phyloP scores from a whole-genome alignment of 2,888 invertebrate species.

The Dicranocentrus wangi region DNA sequence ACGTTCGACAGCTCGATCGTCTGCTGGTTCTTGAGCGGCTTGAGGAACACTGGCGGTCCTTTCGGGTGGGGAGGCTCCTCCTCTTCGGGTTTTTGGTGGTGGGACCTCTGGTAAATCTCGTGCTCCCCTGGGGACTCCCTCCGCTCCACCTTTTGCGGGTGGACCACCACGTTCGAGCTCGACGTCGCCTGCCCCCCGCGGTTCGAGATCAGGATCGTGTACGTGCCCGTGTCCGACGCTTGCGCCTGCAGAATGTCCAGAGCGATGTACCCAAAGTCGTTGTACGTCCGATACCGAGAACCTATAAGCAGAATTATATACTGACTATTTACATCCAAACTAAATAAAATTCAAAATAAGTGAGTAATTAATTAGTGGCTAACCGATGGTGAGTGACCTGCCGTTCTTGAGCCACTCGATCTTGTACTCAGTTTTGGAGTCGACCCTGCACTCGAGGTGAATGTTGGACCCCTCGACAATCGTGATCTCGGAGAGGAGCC shows the following conservation, averaged over 20 bases:
- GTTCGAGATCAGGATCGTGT: conserved; percentile 94
- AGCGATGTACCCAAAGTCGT: conserved; percentile 98
- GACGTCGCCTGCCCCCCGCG: conserved; percentile 94
- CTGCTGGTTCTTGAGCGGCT: conserved; percentile 90
- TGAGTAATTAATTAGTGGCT: too few species aligned
- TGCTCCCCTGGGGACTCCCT: conserved; percentile 75
- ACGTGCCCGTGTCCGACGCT: conserved; percentile 95
- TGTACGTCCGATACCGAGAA: conserved; percentile 93
- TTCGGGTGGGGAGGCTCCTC: conserved; percentile 86
- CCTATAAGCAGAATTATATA: conserved; percentile 74
- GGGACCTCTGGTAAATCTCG: conserved; percentile 75
- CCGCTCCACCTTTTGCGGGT: conserved; percentile 80
- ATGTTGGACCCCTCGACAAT: conserved; percentile 92
- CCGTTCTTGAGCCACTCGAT: conserved; percentile 87
- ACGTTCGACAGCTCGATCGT: conserved; percentile 93
- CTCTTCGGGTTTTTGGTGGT: conserved; percentile 78
- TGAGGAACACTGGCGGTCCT: conserved; percentile 90
- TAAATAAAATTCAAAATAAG: too few species aligned
- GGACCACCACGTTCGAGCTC: conserved; percentile 85
- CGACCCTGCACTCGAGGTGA: conserved; percentile 91
- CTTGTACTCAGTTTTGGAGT: conserved; percentile 97
- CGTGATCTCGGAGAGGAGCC: conserved; percentile 78
- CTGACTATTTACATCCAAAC: too few species aligned
- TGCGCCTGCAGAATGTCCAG: conserved; percentile 95
- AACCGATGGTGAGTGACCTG: conserved; percentile 87